Percentiles rank a stretch among this genome's conserved stretches.
phyloP scores from a whole-genome alignment of 2,888 invertebrate genomes.

The Chrysolina americana region DNA sequence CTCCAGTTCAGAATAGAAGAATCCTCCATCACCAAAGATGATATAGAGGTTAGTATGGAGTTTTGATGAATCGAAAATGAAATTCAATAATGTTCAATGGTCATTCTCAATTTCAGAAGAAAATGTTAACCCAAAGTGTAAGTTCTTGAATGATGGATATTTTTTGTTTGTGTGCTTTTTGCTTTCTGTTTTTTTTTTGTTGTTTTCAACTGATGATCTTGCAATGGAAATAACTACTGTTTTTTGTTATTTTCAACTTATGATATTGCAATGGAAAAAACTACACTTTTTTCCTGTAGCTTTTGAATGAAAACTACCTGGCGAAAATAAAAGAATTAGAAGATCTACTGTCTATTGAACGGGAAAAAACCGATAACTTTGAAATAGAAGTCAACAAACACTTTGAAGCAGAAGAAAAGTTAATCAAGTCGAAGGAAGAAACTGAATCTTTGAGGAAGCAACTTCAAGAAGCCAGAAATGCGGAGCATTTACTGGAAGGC shows the following conservation, averaged over 20 bases:
- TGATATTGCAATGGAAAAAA: not conserved
- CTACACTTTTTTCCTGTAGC: constrained; percentile 63
- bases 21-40: constrained; percentile 89
- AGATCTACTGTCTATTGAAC: constrained; percentile 68
- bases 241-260: not conserved
- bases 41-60: constrained; percentile 81
- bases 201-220: not conserved
- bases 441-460: constrained; percentile 73
- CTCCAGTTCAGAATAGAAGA: constrained; percentile 93
- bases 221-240: not conserved
- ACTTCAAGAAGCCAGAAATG: constrained; percentile 72
- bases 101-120: constrained; percentile 66
- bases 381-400: constrained; percentile 73
- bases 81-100: not conserved
- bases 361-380: constrained; percentile 68
- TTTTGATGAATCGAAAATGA: not conserved
- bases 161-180: constrained; percentile 17
- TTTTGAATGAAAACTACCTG: constrained; percentile 69
- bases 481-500: constrained; percentile 61
- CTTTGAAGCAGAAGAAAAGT: constrained; percentile 78
- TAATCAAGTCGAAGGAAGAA: constrained; percentile 76
- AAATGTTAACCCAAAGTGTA: constrained; percentile 70
- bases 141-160: constrained; percentile 58
- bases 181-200: constrained; percentile 9
- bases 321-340: constrained; percentile 72